These are phyloP conservation scores for Cryptocephalus moraei DNA, from an alignment of 2,888 invertebrate genomes.

Conservation along the genomic window DNA sequence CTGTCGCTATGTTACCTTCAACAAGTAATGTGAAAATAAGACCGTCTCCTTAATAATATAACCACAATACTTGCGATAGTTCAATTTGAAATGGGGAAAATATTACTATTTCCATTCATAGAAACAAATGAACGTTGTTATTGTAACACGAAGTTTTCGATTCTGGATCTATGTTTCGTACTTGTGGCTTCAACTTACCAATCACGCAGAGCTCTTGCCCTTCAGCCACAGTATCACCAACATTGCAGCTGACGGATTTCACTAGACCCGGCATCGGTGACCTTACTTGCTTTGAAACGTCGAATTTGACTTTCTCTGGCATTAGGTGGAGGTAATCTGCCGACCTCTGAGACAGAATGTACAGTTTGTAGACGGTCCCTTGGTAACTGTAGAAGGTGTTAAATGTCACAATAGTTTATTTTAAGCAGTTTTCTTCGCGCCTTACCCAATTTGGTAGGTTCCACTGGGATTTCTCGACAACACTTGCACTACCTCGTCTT, in stretches of 20 bases:
- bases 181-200: conserved; percentile 29
- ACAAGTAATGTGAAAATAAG: too few relatives aligned
- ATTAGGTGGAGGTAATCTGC: conserved; percentile 41
- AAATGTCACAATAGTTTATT: not conserved
- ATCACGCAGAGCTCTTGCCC: conserved; percentile 55
- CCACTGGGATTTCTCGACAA: conserved; percentile 32
- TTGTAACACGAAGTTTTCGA: too few relatives aligned
- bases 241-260: conserved; percentile 45
- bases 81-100: too few relatives aligned
- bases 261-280: conserved; percentile 62
- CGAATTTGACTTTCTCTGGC: conserved; percentile 42
- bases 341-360: conserved; percentile 40
- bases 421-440: not conserved
- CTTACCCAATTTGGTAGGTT: conserved; percentile 29
- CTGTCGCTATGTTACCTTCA: too few relatives aligned
- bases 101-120: too few relatives aligned
- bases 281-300: conserved; percentile 42
- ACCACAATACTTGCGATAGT: too few relatives aligned
- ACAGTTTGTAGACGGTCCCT: conserved; percentile 35
- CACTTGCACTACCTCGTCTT: conserved; percentile 33
- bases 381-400: conserved; percentile 27
- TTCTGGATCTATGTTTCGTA: not conserved
- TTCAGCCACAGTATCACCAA: conserved; percentile 46
- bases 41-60: too few relatives aligned
- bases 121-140: too few relatives aligned